These are phyloP conservation scores for Arbacia lixula DNA, from an alignment of 53 echinoderm and acorn worm species.

Conservation along the genomic window DNA sequence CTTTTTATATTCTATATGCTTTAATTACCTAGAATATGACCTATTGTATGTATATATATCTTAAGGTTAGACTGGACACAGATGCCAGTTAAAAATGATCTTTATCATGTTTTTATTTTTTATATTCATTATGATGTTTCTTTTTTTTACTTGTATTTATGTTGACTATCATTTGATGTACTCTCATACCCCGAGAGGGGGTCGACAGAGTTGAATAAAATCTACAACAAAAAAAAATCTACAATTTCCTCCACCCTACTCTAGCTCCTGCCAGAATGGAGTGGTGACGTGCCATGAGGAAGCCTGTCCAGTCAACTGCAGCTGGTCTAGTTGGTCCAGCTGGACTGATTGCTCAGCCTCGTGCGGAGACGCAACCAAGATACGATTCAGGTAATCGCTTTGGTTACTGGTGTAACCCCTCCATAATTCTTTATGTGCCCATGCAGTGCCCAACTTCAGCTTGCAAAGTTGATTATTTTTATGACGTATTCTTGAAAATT, in stretches of 20 bases:
- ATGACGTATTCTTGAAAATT: no score
- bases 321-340: constrained; percentile 84
- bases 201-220: background rate
- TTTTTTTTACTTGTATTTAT: no score
- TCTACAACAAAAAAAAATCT: background rate
- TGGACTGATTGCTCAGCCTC: constrained; percentile 81
- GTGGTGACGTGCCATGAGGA: constrained; percentile 63
- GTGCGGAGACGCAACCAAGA: constrained; percentile 77
- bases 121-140: no score
- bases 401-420: background rate
- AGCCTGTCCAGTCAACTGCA: constrained; percentile 80
- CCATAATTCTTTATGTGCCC: background rate
- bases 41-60: no score
- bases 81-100: no score
- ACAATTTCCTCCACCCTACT: background rate
- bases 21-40: no score
- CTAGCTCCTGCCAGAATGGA: constrained; percentile 79
- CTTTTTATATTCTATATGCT: no score
- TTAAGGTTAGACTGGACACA: no score
- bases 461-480: background rate
- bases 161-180: no score
- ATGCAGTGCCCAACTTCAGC: background rate
- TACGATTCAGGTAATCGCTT: constrained; percentile 79
- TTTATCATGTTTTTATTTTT: no score
- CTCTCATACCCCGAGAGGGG: no score